A percentile compares a stretch with the other conserved stretches of the same genome.
phyloP scores from a whole-genome alignment of 2,888 invertebrate genomes.

The Oegoconia quadripuncta region DNA sequence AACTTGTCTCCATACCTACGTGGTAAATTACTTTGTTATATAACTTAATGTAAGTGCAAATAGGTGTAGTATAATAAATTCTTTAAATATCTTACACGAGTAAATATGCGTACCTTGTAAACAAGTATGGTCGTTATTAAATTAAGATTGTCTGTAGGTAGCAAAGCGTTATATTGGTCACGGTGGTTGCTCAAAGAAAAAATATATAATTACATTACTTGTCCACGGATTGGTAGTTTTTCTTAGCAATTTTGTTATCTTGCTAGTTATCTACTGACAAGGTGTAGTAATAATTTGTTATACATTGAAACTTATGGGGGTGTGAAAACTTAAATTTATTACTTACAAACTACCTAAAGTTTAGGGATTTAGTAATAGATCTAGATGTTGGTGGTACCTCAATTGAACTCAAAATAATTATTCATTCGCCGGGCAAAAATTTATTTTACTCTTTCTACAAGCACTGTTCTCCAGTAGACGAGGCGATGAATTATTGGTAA shows the following conservation, averaged over 20 bases:
- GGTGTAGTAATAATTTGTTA: too few species aligned
- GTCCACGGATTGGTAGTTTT: constrained; percentile 8
- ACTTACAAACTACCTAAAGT: too few species aligned
- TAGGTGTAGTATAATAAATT: constrained; percentile 21
- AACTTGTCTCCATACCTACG: constrained; percentile 18
- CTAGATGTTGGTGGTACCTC: too few species aligned
- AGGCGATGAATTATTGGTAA: background rate
- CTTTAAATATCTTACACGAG: constrained; percentile 6
- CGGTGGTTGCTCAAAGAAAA: constrained; percentile 17
- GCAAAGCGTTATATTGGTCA: constrained; percentile 33
- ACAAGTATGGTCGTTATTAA: constrained; percentile 28
- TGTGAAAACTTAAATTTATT: too few species aligned
- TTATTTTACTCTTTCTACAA: too few species aligned
- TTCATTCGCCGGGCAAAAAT: too few species aligned
- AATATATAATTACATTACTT: constrained; percentile 13
- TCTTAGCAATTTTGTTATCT: background rate
- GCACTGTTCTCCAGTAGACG: background rate
- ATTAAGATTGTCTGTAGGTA: constrained; percentile 27
- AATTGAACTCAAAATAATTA: too few species aligned
- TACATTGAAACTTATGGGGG: too few species aligned
- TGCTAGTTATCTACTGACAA: constrained; percentile 2
- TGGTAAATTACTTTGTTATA: constrained; percentile 44
- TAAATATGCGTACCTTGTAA: constrained; percentile 30
- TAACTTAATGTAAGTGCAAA: too few species aligned
- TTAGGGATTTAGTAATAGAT: too few species aligned